Conservation (phyloP, 2,797 vertebrate species). For the Pipistrellus pygmaeus region DNA sequence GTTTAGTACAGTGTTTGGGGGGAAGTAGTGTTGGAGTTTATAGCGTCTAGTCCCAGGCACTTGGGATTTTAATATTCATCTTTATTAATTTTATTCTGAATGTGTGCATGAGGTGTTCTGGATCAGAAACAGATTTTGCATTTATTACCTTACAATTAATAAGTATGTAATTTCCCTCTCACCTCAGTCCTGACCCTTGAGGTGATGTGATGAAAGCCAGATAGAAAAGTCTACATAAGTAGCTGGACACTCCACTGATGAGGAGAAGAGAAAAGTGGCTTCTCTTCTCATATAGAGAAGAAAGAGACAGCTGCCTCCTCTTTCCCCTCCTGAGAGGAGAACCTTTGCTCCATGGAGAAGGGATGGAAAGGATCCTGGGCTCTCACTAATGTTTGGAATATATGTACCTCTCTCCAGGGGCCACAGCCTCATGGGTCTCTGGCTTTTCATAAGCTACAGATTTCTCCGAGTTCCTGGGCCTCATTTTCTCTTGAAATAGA, state of each 20-base stretch:
- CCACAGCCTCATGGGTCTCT: neutral
- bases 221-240: neutral
- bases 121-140: neutral
- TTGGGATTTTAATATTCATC: neutral
- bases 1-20: neutral
- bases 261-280: neutral
- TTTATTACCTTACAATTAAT: slow-evolving; percentile 42
- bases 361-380: neutral
- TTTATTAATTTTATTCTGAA: slow-evolving; percentile 32
- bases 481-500: slow-evolving; percentile 42
- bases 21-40: neutral
- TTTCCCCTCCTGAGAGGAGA: neutral
- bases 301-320: neutral
- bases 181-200: neutral
- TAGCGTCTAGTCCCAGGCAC: neutral
- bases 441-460: slow-evolving; percentile 34
- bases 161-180: neutral
- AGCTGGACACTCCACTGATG: neutral
- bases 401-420: neutral
- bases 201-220: neutral
- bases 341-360: neutral
- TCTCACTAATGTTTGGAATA: neutral
- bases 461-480: neutral
- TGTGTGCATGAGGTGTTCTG: neutral
- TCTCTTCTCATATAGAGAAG: neutral